Percentiles rank a stretch among this genome's conserved stretches.
Evolutionary conservation across 2,113 vertebrate species (phyloP).

Genomic region (Cynoglossus semilaevis): DNA sequence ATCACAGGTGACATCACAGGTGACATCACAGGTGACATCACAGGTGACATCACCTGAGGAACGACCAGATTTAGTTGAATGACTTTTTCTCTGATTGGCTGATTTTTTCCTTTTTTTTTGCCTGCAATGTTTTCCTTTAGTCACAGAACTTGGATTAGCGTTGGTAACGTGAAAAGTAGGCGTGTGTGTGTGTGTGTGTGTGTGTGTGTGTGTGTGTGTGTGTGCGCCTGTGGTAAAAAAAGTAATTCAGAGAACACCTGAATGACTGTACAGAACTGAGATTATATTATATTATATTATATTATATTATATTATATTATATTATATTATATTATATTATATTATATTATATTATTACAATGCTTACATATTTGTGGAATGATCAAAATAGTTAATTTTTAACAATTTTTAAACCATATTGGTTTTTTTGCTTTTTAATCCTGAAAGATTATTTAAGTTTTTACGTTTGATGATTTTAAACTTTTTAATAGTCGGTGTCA

Average conservation of each 20-base stretch:
- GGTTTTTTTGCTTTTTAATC: not conserved
- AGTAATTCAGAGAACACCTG: not conserved
- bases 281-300: not conserved
- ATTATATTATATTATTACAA: slow-evolving; percentile 8
- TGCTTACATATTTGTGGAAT: slow-evolving; percentile 3
- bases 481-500: not conserved
- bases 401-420: not conserved
- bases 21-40: no score
- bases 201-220: not conserved
- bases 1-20: not conserved
- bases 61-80: not conserved
- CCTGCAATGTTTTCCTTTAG: not conserved
- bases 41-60: not conserved
- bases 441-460: not conserved
- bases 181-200: no score
- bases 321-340: slow-evolving; percentile 15
- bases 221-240: not conserved
- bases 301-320: not conserved
- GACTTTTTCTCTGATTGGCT: slow-evolving; percentile 33
- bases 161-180: not conserved
- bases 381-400: not conserved
- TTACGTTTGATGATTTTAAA: not conserved
- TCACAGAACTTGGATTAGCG: not conserved
- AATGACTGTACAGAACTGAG: slow-evolving; percentile 7
- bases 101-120: not conserved